phyloP scores from a whole-genome alignment of 2,888 invertebrate species.

The Conomelus anceps region DNA sequence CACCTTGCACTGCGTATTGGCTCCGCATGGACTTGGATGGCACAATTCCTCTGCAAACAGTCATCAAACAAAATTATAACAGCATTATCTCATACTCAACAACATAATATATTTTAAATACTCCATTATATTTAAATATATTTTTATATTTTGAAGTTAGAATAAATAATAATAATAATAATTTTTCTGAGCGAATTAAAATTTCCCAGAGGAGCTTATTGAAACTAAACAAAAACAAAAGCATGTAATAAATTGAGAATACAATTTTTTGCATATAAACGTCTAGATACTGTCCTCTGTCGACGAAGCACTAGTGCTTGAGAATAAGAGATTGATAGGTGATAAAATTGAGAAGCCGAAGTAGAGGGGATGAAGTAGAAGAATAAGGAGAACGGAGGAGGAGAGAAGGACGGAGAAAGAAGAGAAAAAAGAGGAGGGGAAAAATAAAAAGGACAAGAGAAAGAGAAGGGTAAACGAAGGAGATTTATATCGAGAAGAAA shows the following conservation, averaged over 20 bases:
- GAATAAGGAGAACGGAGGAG: not conserved
- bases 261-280: too few relatives aligned
- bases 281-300: too few relatives aligned
- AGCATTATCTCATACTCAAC: not conserved
- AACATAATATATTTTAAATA: too few relatives aligned
- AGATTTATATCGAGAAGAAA: not conserved
- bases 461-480: not conserved
- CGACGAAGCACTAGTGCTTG: too few relatives aligned
- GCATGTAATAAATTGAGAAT: too few relatives aligned
- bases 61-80: not conserved
- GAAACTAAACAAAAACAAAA: too few relatives aligned
- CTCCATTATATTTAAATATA: too few relatives aligned
- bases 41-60: conserved; percentile 65
- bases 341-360: not conserved
- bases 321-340: not conserved
- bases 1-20: conserved; percentile 74
- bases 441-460: conserved; percentile 1
- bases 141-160: too few relatives aligned
- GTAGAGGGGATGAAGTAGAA: not conserved
- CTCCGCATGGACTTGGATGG: conserved; percentile 74
- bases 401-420: not conserved
- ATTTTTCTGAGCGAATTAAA: too few relatives aligned
- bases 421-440: conserved; percentile 19
- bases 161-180: too few relatives aligned
- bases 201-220: too few relatives aligned